A percentile compares a stretch with the other conserved stretches of the same genome.
Conservation (phyloP, 2,797 vertebrate species). For the Gymnopithys bicolor region DNA sequence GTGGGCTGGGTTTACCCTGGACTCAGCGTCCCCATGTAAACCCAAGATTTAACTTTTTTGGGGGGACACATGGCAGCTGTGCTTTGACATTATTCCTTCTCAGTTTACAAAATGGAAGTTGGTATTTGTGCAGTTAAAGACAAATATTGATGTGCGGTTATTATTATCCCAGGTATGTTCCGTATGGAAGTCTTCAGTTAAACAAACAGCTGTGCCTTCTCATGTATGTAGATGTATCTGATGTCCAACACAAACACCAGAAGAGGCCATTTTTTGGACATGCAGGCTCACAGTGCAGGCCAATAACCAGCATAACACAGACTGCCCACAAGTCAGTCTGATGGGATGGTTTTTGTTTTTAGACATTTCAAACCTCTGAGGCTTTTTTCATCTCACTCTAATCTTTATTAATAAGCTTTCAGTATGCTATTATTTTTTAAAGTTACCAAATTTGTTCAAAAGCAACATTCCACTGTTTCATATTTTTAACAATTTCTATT, state of each 20-base stretch:
- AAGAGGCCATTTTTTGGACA: neutral
- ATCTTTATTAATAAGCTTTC: neutral
- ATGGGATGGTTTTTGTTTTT: neutral
- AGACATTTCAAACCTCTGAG: neutral
- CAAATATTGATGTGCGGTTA: neutral
- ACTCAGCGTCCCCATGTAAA: neutral
- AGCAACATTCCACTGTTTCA: neutral
- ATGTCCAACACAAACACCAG: neutral
- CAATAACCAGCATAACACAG: neutral
- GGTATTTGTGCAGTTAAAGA: neutral
- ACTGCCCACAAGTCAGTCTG: neutral
- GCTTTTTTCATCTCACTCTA: neutral
- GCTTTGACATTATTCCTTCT: neutral
- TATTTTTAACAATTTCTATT: neutral
- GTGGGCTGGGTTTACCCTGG: neutral
- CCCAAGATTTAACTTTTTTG: neutral
- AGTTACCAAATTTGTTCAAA: neutral
- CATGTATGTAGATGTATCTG: rapidly evolving
- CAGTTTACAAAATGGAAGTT: neutral
- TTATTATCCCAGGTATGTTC: rapidly evolving
- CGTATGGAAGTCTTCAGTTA: neutral
- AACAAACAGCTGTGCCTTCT: neutral
- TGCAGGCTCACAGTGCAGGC: rapidly evolving
- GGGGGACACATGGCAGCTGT: neutral
- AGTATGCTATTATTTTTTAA: neutral